Evolutionary conservation across 2,797 vertebrate genomes (phyloP).

Genomic region (Distichodus sexfasciatus): DNA sequence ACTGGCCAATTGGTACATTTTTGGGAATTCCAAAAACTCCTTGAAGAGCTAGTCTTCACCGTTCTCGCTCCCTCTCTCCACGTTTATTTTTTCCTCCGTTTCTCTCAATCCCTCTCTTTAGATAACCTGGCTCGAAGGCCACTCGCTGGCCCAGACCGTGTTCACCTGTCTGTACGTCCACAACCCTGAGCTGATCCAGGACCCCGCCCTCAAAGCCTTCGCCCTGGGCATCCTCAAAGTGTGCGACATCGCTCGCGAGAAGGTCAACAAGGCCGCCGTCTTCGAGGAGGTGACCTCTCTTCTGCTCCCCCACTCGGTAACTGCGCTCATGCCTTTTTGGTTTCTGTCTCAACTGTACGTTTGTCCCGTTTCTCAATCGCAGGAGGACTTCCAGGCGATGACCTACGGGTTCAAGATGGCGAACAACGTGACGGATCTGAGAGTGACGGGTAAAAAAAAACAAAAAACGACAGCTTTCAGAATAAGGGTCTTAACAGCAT

Average conservation of each 20-base stretch:
- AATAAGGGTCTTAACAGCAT: too few species aligned
- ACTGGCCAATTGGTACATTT: too few species aligned
- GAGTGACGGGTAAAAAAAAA: constrained; percentile 86
- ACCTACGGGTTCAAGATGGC: constrained; percentile 99
- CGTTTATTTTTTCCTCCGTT: neutral
- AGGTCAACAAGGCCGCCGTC: constrained; percentile 98
- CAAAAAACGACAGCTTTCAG: too few species aligned
- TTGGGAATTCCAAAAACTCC: too few species aligned
- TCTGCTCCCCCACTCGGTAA: neutral
- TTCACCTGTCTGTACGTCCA: constrained; percentile 98
- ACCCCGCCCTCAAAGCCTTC: constrained; percentile 96
- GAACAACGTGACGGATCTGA: constrained; percentile 94
- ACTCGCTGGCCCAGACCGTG: constrained; percentile 96
- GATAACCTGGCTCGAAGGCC: constrained; percentile 99
- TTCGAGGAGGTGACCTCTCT: constrained; percentile 88
- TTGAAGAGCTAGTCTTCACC: too few species aligned
- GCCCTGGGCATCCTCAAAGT: constrained; percentile 95
- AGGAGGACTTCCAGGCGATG: constrained; percentile 99
- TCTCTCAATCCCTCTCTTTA: constrained; percentile 51
- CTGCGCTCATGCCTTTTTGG: neutral
- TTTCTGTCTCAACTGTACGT: neutral
- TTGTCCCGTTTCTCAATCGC: neutral
- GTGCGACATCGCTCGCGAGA: constrained; percentile 96
- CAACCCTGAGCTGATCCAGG: constrained; percentile 96
- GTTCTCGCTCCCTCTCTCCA: too few species aligned